phyloP scores from a whole-genome alignment of 2,113 vertebrate genomes.

The Psilopsiagon aurifrons region DNA sequence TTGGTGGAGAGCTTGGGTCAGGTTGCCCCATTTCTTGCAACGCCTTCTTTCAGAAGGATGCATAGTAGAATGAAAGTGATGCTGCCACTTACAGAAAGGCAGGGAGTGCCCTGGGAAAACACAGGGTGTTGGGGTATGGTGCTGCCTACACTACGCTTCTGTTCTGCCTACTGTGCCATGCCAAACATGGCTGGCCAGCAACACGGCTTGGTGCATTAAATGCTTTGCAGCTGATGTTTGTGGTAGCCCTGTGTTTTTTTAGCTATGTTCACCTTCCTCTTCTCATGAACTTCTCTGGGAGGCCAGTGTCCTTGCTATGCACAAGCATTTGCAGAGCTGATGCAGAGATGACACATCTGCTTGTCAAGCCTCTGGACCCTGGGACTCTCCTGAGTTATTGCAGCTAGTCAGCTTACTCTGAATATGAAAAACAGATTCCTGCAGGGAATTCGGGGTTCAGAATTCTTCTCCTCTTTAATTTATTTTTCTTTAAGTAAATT shows the following conservation, averaged over 20 bases:
- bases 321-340: neutral
- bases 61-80: neutral
- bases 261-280: neutral
- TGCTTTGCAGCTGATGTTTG: neutral
- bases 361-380: constrained; percentile 14
- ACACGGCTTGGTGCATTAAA: neutral
- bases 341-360: constrained; percentile 26
- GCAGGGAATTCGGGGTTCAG: constrained; percentile 10
- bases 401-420: constrained; percentile 32
- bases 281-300: neutral
- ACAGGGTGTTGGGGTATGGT: neutral
- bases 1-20: neutral
- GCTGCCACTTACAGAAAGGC: neutral
- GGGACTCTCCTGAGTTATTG: constrained; percentile 33
- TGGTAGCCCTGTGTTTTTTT: neutral
- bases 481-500: constrained; percentile 53
- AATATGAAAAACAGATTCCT: constrained; percentile 46
- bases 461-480: constrained; percentile 44
- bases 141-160: neutral
- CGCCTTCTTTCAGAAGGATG: neutral
- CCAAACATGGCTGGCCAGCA: neutral
- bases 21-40: neutral
- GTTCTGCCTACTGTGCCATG: rapidly evolving
- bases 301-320: neutral
- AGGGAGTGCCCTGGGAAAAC: neutral